These are phyloP conservation scores for Oplegnathus fasciatus DNA, from an alignment of 2,113 vertebrate species.

Conservation along the genomic window DNA sequence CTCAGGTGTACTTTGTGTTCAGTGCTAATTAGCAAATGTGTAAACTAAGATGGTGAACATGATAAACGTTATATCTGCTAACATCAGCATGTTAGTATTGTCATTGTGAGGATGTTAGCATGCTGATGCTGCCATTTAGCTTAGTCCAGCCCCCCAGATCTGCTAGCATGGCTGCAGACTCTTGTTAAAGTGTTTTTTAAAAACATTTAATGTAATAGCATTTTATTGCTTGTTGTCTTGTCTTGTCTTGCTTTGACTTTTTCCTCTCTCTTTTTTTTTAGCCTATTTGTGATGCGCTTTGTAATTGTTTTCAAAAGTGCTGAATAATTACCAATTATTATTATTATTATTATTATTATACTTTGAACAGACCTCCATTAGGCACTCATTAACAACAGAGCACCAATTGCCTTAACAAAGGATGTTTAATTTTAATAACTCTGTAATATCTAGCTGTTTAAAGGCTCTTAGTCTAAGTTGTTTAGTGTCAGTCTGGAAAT, in stretches of 20 bases:
- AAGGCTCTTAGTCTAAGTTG: background rate
- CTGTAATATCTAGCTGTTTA: conserved; percentile 6
- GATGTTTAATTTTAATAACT: conserved; percentile 6
- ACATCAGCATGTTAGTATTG: background rate
- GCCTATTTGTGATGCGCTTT: background rate
- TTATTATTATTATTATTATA: background rate
- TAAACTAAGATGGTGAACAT: background rate
- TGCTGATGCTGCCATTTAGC: background rate
- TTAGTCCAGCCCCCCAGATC: background rate
- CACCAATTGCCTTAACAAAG: conserved; percentile 1
- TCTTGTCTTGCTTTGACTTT: background rate
- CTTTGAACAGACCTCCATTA: conserved; percentile 1
- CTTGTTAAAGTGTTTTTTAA: background rate
- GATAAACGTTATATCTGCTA: background rate
- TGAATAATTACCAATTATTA: background rate
- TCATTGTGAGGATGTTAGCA: background rate
- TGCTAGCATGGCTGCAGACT: background rate
- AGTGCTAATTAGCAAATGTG: background rate
- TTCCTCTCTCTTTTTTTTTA: background rate
- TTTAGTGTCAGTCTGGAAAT: background rate
- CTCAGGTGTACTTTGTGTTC: background rate
- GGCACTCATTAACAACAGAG: conserved; percentile 15
- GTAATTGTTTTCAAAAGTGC: conserved; percentile 12
- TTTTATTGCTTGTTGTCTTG: background rate
- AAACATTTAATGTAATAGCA: background rate